These are phyloP conservation scores for Yponomeuta cagnagella DNA, from an alignment of 2,888 invertebrate species.

Conservation along the genomic window DNA sequence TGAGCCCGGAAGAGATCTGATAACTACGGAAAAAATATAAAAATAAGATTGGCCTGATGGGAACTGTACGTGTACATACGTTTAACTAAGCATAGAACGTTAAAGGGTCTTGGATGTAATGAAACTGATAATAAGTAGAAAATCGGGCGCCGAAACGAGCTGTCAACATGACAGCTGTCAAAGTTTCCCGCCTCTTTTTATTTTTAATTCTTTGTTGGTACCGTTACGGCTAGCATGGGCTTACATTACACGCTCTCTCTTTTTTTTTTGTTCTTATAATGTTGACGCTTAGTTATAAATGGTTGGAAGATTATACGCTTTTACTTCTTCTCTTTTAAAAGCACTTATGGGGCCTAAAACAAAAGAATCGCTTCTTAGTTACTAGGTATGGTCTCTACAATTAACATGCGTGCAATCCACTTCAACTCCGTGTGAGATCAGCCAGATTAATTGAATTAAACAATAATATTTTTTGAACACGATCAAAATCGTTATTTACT, in stretches of 20 bases:
- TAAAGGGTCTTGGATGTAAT: constrained; percentile 14
- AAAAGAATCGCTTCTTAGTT: background rate
- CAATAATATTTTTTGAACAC: too few relatives aligned
- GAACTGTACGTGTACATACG: too few relatives aligned
- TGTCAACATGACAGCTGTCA: constrained; percentile 56
- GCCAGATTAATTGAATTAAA: too few relatives aligned
- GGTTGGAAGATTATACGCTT: background rate
- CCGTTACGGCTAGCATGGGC: background rate
- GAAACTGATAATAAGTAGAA: constrained; percentile 16
- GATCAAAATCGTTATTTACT: too few relatives aligned
- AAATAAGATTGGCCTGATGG: too few relatives aligned
- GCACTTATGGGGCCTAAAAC: background rate
- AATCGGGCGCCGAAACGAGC: constrained; percentile 27
- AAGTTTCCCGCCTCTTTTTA: constrained; percentile 22
- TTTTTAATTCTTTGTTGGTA: constrained; percentile 4
- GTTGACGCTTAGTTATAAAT: background rate
- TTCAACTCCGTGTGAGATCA: too few relatives aligned
- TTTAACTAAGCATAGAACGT: constrained; percentile 12
- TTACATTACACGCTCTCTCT: background rate
- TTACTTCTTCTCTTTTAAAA: background rate
- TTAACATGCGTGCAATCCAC: background rate
- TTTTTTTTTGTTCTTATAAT: background rate
- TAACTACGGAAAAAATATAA: too few relatives aligned
- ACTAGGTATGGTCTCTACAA: background rate
- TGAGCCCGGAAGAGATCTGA: too few relatives aligned